phyloP scores from a whole-genome alignment of 2,113 vertebrate species.

The Aegotheles bennettii region DNA sequence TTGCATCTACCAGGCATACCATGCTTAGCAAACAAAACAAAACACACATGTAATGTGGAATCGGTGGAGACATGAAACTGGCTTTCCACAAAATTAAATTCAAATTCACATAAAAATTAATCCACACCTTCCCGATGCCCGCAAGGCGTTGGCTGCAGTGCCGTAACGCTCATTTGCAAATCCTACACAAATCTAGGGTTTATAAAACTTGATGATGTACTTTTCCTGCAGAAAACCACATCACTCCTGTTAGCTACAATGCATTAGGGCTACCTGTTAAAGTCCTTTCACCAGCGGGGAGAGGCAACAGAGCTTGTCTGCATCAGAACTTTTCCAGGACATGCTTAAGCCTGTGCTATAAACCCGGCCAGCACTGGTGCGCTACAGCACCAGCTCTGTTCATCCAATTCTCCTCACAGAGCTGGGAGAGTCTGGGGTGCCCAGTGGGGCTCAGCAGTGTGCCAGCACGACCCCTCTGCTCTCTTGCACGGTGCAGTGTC shows the following conservation, averaged over 20 bases:
- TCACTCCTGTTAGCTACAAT: background rate
- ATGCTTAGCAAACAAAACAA: conserved; percentile 22
- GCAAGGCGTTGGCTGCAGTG: conserved; percentile 3
- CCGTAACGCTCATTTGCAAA: conserved; percentile 35
- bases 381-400: background rate
- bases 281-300: background rate
- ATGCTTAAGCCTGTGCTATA: background rate
- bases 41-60: background rate
- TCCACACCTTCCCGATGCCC: conserved; percentile 44
- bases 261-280: background rate
- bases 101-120: conserved; percentile 67
- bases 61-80: conserved; percentile 50
- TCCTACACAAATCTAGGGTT: conserved; percentile 32
- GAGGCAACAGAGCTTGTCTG: background rate
- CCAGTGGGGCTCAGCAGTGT: background rate
- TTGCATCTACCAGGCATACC: background rate
- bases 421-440: background rate
- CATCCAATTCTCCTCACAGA: background rate
- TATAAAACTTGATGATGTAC: conserved; percentile 29
- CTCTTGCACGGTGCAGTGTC: background rate
- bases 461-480: background rate
- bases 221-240: conserved; percentile 55
- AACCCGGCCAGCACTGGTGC: accelerated
- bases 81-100: conserved; percentile 67
- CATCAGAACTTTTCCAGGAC: background rate